phyloP scores from a whole-genome alignment of 2,888 invertebrate genomes.

The Noctua comes region DNA sequence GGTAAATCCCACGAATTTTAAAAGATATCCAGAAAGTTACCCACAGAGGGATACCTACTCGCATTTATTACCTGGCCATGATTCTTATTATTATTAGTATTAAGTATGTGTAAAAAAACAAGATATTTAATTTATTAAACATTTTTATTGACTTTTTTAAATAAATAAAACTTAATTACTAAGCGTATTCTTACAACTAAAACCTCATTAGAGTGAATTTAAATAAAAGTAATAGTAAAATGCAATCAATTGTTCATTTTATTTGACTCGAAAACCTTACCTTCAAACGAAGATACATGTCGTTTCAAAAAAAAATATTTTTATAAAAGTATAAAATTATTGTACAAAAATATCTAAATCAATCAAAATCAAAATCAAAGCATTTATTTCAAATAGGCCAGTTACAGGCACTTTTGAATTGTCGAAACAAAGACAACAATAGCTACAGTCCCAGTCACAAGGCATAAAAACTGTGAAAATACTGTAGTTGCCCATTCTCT shows the following conservation, averaged over 20 bases:
- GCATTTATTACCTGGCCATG: not conserved
- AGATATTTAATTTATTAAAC: conserved; percentile 71
- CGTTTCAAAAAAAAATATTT: conserved; percentile 42
- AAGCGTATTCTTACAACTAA: conserved; percentile 86
- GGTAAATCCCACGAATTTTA: no score
- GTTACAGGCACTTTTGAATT: no score
- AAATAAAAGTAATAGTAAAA: conserved; percentile 83
- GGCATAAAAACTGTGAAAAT: no score
- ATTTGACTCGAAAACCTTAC: conserved; percentile 57
- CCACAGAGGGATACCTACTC: not conserved
- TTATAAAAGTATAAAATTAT: conserved; percentile 54
- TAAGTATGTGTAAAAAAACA: conserved; percentile 28
- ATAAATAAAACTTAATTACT: conserved; percentile 89
- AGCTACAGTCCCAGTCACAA: no score
- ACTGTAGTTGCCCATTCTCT: no score
- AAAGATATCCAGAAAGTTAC: conserved; percentile 3
- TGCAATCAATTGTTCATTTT: conserved; percentile 78
- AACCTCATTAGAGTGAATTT: conserved; percentile 76
- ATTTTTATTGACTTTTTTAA: conserved; percentile 90
- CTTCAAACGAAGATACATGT: conserved; percentile 25
- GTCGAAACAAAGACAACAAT: no score
- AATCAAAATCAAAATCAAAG: no score
- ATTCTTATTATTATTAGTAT: conserved; percentile 6
- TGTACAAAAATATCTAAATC: conserved; percentile 59
- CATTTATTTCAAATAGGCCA: no score